Percentiles rank a stretch among this genome's conserved stretches.
These are phyloP conservation scores for Lepidochitona cinerea DNA, from an alignment of 2,888 invertebrate genomes.

Conservation along the genomic window DNA sequence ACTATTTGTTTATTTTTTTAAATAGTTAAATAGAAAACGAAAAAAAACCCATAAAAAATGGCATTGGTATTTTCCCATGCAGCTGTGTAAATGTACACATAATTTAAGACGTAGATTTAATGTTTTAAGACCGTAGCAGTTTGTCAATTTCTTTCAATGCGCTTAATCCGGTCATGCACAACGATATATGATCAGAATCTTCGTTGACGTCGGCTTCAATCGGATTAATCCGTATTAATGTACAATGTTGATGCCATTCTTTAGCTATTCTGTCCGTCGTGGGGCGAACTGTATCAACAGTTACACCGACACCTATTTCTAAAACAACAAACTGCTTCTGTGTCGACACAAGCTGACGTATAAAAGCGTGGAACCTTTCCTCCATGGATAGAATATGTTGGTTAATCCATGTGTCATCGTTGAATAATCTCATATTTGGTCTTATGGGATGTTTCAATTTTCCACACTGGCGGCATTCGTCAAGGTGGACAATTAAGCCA, in stretches of 20 bases:
- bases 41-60: no score
- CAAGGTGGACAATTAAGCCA: no score
- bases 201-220: conserved; percentile 18
- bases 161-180: conserved; percentile 18
- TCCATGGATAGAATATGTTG: conserved; percentile 8
- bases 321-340: conserved; percentile 17
- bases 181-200: conserved; percentile 2
- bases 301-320: conserved; percentile 30
- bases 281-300: conserved; percentile 27
- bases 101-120: no score
- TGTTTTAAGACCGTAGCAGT: no score
- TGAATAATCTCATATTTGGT: conserved; percentile 35
- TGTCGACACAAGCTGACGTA: background rate
- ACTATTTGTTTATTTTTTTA: no score
- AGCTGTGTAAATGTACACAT: no score
- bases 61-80: no score
- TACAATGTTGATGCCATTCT: background rate
- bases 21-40: no score
- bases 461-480: conserved; percentile 15
- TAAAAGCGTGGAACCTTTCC: conserved; percentile 4
- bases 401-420: conserved; percentile 23
- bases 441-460: conserved; percentile 11
- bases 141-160: conserved; percentile 18
- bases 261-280: conserved; percentile 19
- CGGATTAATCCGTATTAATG: conserved; percentile 23